phyloP scores from a whole-genome alignment of 2,888 invertebrate species.

The Zelleria hepariella region DNA sequence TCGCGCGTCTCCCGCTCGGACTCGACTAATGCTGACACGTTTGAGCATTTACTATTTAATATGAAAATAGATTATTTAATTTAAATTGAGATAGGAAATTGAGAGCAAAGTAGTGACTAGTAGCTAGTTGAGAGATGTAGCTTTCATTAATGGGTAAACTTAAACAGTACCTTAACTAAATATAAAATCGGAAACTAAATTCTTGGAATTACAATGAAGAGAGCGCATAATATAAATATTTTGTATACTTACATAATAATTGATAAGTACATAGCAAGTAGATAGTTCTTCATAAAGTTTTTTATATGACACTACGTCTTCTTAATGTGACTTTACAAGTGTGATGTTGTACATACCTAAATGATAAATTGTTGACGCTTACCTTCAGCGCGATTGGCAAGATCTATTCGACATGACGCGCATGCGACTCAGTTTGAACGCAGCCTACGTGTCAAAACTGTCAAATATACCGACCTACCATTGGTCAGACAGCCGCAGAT shows the following conservation, averaged over 20 bases:
- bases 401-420: slow-evolving; percentile 23
- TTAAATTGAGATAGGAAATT: slow-evolving; percentile 38
- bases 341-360: slow-evolving; percentile 59
- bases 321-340: slow-evolving; percentile 66
- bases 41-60: slow-evolving; percentile 50
- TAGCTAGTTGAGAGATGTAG: slow-evolving; percentile 45
- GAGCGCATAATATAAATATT: slow-evolving; percentile 54
- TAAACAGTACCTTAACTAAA: slow-evolving; percentile 23
- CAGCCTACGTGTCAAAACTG: too few relatives aligned
- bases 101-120: slow-evolving; percentile 45
- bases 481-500: too few relatives aligned
- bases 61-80: slow-evolving; percentile 35
- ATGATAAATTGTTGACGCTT: slow-evolving; percentile 27
- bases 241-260: slow-evolving; percentile 55
- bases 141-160: slow-evolving; percentile 28
- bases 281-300: slow-evolving; percentile 56
- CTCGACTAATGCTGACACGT: slow-evolving; percentile 39
- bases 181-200: slow-evolving; percentile 33
- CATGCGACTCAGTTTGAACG: slow-evolving; percentile 14
- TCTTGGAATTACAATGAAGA: slow-evolving; percentile 49
- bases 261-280: slow-evolving; percentile 45
- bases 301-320: slow-evolving; percentile 58
- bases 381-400: slow-evolving; percentile 28
- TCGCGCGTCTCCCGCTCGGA: slow-evolving; percentile 21
- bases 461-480: too few relatives aligned